phyloP scores from a whole-genome alignment of 64 coral and sea anemone genomes.

The Porites australiensis region DNA sequence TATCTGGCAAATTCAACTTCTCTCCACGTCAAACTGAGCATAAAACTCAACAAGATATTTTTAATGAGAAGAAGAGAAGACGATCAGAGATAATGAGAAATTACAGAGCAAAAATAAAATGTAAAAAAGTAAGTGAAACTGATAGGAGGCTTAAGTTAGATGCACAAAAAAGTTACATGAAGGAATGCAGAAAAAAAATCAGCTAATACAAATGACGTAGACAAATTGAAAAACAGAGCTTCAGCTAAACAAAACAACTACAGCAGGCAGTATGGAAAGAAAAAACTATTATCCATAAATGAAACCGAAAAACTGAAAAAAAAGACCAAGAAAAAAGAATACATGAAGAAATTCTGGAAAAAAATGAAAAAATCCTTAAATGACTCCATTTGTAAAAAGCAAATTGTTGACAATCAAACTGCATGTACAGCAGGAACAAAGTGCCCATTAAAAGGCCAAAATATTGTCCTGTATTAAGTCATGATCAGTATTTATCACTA shows the following conservation, averaged over 20 bases:
- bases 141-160: constrained; percentile 5
- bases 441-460: too few relatives aligned
- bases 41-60: not conserved
- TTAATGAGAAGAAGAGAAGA: not conserved
- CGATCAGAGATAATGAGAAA: not conserved
- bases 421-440: not conserved
- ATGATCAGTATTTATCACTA: constrained; percentile 33
- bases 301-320: constrained; percentile 21
- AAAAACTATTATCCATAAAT: constrained; percentile 15
- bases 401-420: constrained; percentile 21
- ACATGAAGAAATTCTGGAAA: constrained; percentile 32
- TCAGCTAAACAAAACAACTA: too few relatives aligned
- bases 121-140: constrained; percentile 5
- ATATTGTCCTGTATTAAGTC: too few relatives aligned
- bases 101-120: constrained; percentile 1
- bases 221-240: constrained; percentile 3
- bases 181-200: constrained; percentile 33
- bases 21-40: not conserved
- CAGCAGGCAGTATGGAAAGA: too few relatives aligned
- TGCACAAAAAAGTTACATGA: constrained; percentile 44
- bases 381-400: not conserved
- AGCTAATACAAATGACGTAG: constrained; percentile 9
- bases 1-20: not conserved
- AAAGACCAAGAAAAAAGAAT: constrained; percentile 1
- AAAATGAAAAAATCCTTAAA: not conserved